Evolutionary conservation across 2,113 vertebrate genomes (phyloP).

Genomic region (Oncorhynchus mykiss): DNA sequence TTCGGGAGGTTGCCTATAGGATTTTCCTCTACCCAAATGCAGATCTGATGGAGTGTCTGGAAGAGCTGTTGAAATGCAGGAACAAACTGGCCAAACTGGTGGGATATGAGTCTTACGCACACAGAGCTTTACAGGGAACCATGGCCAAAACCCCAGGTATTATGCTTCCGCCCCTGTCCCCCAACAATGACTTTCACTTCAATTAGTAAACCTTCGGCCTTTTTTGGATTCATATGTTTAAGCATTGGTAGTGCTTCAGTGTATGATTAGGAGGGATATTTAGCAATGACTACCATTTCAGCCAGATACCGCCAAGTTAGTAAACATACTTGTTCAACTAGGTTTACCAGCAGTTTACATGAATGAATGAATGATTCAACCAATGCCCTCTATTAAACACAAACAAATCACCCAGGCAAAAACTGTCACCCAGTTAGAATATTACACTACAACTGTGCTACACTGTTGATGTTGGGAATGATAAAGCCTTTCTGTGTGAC

Average conservation of each 20-base stretch:
- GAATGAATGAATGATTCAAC: too few relatives aligned
- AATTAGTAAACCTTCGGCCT: too few relatives aligned
- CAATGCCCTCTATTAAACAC: too few relatives aligned
- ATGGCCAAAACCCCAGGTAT: conserved; percentile 93
- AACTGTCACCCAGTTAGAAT: neutral
- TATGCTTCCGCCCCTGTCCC: conserved; percentile 2
- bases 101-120: conserved; percentile 87
- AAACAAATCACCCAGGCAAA: too few relatives aligned
- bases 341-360: too few relatives aligned
- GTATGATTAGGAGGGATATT: too few relatives aligned
- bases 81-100: conserved; percentile 87
- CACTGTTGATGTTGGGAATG: neutral
- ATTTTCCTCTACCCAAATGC: conserved; percentile 88
- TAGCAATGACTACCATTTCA: too few relatives aligned
- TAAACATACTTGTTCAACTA: neutral
- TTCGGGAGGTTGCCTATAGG: conserved; percentile 94
- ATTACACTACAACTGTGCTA: neutral
- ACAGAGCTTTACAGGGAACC: conserved; percentile 91
- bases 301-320: too few relatives aligned
- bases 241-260: too few relatives aligned
- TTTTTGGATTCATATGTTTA: too few relatives aligned
- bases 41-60: conserved; percentile 79
- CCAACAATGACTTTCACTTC: neutral
- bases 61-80: conserved; percentile 84
- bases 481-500: neutral